A percentile compares a stretch with the other conserved stretches of the same genome.
Evolutionary conservation across 1,140 invertebrate species (phyloP).

Genomic region (Macrobrachium nipponense): DNA sequence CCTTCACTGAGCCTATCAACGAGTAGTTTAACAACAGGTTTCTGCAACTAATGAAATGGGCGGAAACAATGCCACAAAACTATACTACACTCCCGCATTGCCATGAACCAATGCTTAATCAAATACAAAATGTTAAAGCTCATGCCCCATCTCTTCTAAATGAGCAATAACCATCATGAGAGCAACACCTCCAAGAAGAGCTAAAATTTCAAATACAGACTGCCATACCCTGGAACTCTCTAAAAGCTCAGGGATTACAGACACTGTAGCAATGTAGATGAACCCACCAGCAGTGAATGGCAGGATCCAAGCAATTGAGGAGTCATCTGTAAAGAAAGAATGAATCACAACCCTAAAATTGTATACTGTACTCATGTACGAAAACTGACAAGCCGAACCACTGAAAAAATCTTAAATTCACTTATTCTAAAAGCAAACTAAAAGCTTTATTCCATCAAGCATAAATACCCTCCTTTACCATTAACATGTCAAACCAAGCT

Average conservation of each 20-base stretch:
- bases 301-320: constrained; percentile 86
- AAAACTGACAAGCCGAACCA: too few relatives aligned
- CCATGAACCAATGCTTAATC: too few relatives aligned
- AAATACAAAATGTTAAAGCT: constrained; percentile 21
- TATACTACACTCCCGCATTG: too few relatives aligned
- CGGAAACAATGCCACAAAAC: too few relatives aligned
- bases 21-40: too few relatives aligned
- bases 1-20: too few relatives aligned
- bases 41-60: too few relatives aligned
- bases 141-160: constrained; percentile 74
- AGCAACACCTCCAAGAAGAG: constrained; percentile 84
- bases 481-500: too few relatives aligned
- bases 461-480: too few relatives aligned
- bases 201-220: constrained; percentile 86
- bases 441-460: too few relatives aligned
- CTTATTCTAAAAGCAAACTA: too few relatives aligned
- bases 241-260: constrained; percentile 93
- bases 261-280: constrained; percentile 97
- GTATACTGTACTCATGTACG: not conserved
- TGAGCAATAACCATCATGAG: constrained; percentile 93
- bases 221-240: constrained; percentile 86
- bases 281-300: constrained; percentile 98
- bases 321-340: constrained; percentile 70
- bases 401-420: too few relatives aligned
- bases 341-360: not conserved